A percentile compares a stretch with the other conserved stretches of the same genome.
Conservation (phyloP, 2,113 vertebrate species). For the Microcebus ravelobensis region DNA sequence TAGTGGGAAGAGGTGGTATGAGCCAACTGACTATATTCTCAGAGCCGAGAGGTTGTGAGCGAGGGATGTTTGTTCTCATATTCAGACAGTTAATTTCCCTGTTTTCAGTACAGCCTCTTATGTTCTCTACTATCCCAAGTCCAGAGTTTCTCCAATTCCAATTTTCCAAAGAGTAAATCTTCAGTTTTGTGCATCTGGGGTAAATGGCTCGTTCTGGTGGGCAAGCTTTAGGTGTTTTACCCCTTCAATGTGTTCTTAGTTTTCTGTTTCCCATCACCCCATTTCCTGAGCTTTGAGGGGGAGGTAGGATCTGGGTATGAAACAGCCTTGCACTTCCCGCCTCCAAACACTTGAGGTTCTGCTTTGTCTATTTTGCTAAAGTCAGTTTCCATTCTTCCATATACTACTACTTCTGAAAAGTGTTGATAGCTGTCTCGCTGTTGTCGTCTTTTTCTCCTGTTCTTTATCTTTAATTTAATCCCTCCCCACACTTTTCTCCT, state of each 20-base stretch:
- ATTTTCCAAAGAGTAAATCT: background rate
- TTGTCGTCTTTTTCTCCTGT: background rate
- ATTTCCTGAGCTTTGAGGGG: background rate
- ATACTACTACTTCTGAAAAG: background rate
- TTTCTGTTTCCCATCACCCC: background rate
- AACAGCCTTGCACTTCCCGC: background rate
- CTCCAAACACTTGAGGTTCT: background rate
- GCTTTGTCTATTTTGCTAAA: background rate
- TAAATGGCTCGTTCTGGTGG: background rate
- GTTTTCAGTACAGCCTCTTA: background rate
- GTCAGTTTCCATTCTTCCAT: background rate
- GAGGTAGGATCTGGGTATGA: background rate
- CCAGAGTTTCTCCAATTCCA: background rate
- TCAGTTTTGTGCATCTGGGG: background rate
- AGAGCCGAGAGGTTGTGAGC: background rate
- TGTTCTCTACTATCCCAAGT: background rate
- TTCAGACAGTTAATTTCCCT: background rate
- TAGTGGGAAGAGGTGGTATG: background rate
- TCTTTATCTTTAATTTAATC: background rate
- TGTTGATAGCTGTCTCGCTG: background rate
- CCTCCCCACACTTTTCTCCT: background rate
- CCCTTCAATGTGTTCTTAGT: background rate
- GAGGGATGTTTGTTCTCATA: background rate
- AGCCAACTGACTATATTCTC: background rate
- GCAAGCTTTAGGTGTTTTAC: background rate